These are phyloP conservation scores for Caenorhabditis drosophilae DNA, from an alignment of 2,888 invertebrate genomes.

Conservation along the genomic window DNA sequence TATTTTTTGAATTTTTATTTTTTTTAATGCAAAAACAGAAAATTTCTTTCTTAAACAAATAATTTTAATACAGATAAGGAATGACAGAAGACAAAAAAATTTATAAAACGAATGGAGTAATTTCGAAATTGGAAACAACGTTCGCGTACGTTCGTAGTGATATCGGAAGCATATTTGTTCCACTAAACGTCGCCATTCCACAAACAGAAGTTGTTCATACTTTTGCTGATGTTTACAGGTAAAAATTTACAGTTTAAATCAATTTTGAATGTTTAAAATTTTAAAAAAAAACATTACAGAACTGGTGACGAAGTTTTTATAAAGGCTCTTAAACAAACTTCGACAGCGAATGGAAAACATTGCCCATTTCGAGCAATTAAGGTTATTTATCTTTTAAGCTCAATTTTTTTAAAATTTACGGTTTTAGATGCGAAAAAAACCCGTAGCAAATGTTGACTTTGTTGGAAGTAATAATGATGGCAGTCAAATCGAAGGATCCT, in stretches of 20 bases:
- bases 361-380: background rate
- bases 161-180: conserved; percentile 13
- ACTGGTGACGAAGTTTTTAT: background rate
- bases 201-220: background rate
- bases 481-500: too few relatives aligned
- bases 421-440: too few relatives aligned
- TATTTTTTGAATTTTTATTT: too few relatives aligned
- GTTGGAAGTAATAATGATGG: too few relatives aligned
- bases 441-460: too few relatives aligned
- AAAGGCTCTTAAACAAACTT: background rate
- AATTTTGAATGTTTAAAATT: background rate
- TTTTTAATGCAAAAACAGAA: too few relatives aligned
- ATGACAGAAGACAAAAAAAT: too few relatives aligned
- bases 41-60: too few relatives aligned
- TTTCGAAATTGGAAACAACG: conserved; percentile 10
- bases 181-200: conserved; percentile 3
- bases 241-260: background rate
- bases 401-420: too few relatives aligned
- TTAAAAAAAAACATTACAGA: background rate
- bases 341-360: background rate
- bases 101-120: too few relatives aligned
- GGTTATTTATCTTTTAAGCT: too few relatives aligned
- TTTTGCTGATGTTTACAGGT: background rate
- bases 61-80: too few relatives aligned
- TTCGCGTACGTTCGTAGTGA: conserved; percentile 15